Percentiles rank a stretch among this genome's conserved stretches.
Evolutionary conservation across 2,113 vertebrate species (phyloP).

Genomic region (Python bivittatus): DNA sequence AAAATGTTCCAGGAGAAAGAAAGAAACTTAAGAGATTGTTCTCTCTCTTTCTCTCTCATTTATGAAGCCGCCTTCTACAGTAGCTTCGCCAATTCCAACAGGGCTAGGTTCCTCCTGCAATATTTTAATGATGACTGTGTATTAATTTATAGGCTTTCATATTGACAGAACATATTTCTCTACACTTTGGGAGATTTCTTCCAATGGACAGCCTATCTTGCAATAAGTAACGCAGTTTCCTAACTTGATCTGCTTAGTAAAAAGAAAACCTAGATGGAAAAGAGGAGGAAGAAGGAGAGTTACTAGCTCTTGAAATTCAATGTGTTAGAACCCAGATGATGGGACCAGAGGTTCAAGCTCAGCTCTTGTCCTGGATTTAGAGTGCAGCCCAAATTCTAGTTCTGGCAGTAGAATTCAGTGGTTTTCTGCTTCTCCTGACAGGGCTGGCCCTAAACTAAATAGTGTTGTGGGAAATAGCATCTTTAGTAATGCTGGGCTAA

Average conservation of each 20-base stretch:
- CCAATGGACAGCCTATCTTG: not conserved
- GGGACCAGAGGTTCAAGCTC: not conserved
- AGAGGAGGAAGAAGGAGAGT: not conserved
- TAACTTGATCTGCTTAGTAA: not conserved
- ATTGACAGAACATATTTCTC: not conserved
- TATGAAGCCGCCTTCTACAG: not conserved
- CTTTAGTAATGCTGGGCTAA: too few species aligned
- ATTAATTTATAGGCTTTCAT: conserved; percentile 30
- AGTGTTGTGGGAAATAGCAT: too few species aligned
- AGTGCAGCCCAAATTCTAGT: too few species aligned
- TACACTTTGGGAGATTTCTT: not conserved
- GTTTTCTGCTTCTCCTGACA: too few species aligned
- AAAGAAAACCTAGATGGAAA: not conserved
- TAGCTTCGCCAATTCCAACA: not conserved
- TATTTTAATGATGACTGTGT: not conserved
- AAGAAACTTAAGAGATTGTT: conserved; percentile 6
- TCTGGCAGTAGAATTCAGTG: too few species aligned
- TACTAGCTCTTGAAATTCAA: not conserved
- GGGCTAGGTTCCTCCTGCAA: not conserved
- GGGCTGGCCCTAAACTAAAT: too few species aligned
- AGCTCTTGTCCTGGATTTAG: too few species aligned
- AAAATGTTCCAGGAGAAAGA: conserved; percentile 20
- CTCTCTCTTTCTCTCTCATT: not conserved
- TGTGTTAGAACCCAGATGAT: not conserved
- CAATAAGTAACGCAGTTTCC: not conserved